A percentile compares a stretch with the other conserved stretches of the same genome.
Evolutionary conservation across 2,888 invertebrate genomes (phyloP).

Genomic region (Mycalesis mineus): DNA sequence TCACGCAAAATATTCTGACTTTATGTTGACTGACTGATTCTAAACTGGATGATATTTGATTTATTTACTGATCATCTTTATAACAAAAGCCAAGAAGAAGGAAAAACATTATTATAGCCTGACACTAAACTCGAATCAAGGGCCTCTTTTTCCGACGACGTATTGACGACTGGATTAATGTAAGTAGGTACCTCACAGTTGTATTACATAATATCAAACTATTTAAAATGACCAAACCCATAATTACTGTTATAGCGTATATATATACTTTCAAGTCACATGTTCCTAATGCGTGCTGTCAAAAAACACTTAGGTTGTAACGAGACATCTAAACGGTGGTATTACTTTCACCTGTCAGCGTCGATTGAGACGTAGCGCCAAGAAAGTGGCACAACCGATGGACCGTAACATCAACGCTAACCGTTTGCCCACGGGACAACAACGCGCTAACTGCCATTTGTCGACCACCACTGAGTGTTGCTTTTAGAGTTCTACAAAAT

Average conservation of each 20-base stretch:
- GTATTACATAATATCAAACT: neutral
- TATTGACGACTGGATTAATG: too few species aligned
- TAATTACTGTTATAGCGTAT: neutral
- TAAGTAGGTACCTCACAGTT: too few species aligned
- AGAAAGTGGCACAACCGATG: slow-evolving; percentile 19
- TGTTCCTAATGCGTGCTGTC: neutral
- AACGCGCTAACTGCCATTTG: too few species aligned
- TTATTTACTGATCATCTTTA: too few species aligned
- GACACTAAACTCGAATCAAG: too few species aligned
- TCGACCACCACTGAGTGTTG: neutral
- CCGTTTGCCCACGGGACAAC: too few species aligned
- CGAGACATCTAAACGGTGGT: slow-evolving; percentile 10
- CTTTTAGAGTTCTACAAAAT: neutral
- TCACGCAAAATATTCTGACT: too few species aligned
- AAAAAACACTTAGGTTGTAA: slow-evolving; percentile 4
- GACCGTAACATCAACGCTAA: slow-evolving; percentile 15
- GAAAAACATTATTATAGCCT: too few species aligned
- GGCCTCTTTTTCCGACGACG: too few species aligned
- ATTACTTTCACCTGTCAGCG: slow-evolving; percentile 22
- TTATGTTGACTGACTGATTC: too few species aligned
- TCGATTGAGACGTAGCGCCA: slow-evolving; percentile 13
- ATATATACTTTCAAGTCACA: neutral
- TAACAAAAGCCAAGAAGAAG: too few species aligned
- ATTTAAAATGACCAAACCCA: neutral
- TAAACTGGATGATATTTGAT: too few species aligned